phyloP scores from a whole-genome alignment of 2,888 invertebrate species.

The Tetropium fuscum region DNA sequence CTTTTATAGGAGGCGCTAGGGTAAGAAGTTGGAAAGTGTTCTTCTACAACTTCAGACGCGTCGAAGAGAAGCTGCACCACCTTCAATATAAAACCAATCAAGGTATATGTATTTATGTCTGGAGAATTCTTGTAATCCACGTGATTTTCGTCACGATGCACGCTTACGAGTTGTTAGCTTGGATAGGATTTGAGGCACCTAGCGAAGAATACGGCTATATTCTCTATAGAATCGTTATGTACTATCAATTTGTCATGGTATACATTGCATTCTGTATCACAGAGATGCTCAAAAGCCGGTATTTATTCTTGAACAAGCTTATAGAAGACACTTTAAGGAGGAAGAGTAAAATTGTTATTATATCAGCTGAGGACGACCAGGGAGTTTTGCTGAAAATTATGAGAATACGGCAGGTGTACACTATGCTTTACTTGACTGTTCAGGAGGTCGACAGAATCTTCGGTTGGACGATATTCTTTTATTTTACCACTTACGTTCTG shows the following conservation, averaged over 20 bases:
- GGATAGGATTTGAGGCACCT: constrained; percentile 9
- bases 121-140: constrained; percentile 20
- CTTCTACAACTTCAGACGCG: constrained; percentile 15
- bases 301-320: constrained; percentile 13
- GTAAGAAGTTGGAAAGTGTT: constrained; percentile 22
- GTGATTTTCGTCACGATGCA: constrained; percentile 24
- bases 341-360: constrained; percentile 15
- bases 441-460: constrained; percentile 28
- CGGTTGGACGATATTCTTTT: constrained; percentile 33
- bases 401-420: constrained; percentile 21
- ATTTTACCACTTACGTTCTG: constrained; percentile 26
- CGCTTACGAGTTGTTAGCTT: constrained; percentile 20
- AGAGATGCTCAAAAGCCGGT: constrained; percentile 24
- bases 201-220: constrained; percentile 34
- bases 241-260: constrained; percentile 32
- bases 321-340: constrained; percentile 10
- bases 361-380: constrained; percentile 18
- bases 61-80: constrained; percentile 19
- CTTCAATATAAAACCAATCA: constrained; percentile 11
- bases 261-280: constrained; percentile 21
- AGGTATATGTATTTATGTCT: neutral
- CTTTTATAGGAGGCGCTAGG: constrained; percentile 22
- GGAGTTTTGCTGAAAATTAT: constrained; percentile 15
- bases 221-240: constrained; percentile 35
- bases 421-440: constrained; percentile 21